Base-by-base conservation (phyloP, 2,797 vertebrate species). In the Phataginus tricuspis region DNA sequence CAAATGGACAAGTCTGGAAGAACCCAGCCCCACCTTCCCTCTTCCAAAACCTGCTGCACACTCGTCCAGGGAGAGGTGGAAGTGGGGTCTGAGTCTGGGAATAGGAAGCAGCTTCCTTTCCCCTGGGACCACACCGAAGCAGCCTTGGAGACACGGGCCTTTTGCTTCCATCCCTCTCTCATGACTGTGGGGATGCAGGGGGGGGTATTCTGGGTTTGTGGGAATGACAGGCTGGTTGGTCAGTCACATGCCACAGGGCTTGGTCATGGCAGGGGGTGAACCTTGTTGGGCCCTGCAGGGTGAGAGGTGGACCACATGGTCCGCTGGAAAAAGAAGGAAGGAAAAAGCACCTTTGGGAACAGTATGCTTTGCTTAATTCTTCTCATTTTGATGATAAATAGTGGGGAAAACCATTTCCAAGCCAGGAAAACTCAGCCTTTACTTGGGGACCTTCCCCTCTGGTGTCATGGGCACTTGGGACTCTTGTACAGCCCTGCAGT, bases 251-350 rank as follows among this genome's bases (percentile, higher is more conserved):
- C 59, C 8, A 7, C 3, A 1, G 27, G n/a, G 31, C 25, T 86
- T 19, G 23, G 45, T 55, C 64, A 45, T 25, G 18, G 16, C n/a
- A 21, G 4, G 14, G 18, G 10, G 34, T 64, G 37, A 64, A 5
- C 53, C 77, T 49, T 34, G 14, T 39, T 18, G n/a, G 45, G 31
- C 42, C 2, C 0, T 31, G 18, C 6, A 31, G 34, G 21, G 19
- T 1, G 6, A 89, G 84, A 89, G 64, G 42, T 34, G 34, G 37
- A 53, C 37, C 7, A 49, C 11, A 16, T 29, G 0, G 0, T 94
- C 93, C 69, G 51, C 34, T 91, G 25, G 91, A 53, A 89, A 91
- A 92, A 91, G 37, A 91, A 49, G 42, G 23, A 31, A 74, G 39
- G 61, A 19, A 12, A 12, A 57, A 83, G 16, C 6, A 42, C 10